Base-by-base conservation (phyloP, 2,113 vertebrate species). In the Prochilodus magdalenae region DNA sequence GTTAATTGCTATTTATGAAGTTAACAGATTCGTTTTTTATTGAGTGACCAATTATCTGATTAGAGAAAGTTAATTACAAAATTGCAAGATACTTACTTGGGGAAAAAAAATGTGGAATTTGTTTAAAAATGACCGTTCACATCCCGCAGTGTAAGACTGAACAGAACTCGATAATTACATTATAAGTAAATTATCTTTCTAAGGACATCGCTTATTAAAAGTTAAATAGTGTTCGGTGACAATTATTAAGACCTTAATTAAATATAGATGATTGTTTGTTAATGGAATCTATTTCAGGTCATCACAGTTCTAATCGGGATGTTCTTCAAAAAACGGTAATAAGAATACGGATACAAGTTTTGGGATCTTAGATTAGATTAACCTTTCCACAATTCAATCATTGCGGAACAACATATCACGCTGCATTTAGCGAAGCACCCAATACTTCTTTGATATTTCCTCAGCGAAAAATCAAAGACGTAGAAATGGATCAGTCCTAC, bases 21-120 rank as follows among this genome's bases (percentile, higher is more conserved):
- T 88, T 88, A 89, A 90, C 80, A 77, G 71, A 87, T 91, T 89
- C 84, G 90, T 90, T 90, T 92, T 93, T 89, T 88, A 90, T 73
- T 86, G 84, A 86, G 73, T 84, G 88, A 86, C 75, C 89, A 91
- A 88, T 92, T 88, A 93, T 93, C 90, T 91, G 85, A 93, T 93
- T 90, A 72, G 85, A 86, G 57, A 62, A 71, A 87, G 84, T 90
- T 91, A 92, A 93, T 92, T 92, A 92, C 80, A 65, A 79, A 85
- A 84, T 75, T 65, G 79, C 20, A 80, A 86, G 83, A 87, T 83
- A 89, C 81, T 89, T 86, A 77, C 80, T 88, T 80, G 85, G n/a
- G n/a, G n/a, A n/a, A n/a, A 90, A 90, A 91, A 88, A 82, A 82
- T 65, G 26, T 65, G 55, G 14, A 86, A 86, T 90, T 89, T 89